Percentiles rank a stretch among this genome's conserved stretches.
These are phyloP conservation scores for human DNA, from an alignment of 2,113 vertebrate species.

Conservation along the genomic window DNA sequence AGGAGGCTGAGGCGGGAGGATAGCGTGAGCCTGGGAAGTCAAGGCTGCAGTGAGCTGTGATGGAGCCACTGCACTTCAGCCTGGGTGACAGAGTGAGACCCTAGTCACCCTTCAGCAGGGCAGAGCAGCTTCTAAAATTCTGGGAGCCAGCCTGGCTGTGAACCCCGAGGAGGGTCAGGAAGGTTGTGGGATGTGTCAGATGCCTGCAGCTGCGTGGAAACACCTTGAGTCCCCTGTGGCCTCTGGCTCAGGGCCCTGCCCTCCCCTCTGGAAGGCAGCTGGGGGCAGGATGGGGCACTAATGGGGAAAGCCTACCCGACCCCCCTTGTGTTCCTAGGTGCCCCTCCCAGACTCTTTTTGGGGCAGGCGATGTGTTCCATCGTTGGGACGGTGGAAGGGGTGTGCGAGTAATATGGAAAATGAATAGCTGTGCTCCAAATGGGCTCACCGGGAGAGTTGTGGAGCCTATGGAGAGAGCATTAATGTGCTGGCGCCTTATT, in stretches of 20 bases:
- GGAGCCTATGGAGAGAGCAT: slow-evolving; percentile 75
- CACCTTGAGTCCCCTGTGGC: not conserved
- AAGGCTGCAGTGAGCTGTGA: too few species aligned
- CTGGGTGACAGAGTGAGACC: too few species aligned
- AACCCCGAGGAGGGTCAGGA: not conserved
- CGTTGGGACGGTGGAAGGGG: slow-evolving; percentile 49
- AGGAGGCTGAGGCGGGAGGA: too few species aligned
- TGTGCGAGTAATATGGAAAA: slow-evolving; percentile 78
- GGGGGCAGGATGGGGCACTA: not conserved
- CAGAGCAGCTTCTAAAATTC: not conserved
- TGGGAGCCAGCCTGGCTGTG: not conserved
- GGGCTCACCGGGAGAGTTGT: slow-evolving; percentile 78
- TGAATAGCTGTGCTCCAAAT: slow-evolving; percentile 78
- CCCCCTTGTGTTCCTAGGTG: not conserved
- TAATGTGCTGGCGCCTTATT: slow-evolving; percentile 81
- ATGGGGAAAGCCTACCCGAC: not conserved
- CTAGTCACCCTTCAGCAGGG: not conserved
- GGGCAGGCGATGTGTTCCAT: accelerated
- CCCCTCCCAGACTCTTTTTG: not conserved
- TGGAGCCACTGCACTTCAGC: too few species aligned
- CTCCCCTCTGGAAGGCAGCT: not conserved
- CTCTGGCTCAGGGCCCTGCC: not conserved
- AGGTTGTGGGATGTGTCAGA: not conserved
- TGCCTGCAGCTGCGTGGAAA: not conserved
- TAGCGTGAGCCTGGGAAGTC: too few species aligned